Evolutionary conservation across 2,888 invertebrate species (phyloP), one percentile per base, ranked within the genome.

Genomic region (Ypsolopha scabrella): DNA sequence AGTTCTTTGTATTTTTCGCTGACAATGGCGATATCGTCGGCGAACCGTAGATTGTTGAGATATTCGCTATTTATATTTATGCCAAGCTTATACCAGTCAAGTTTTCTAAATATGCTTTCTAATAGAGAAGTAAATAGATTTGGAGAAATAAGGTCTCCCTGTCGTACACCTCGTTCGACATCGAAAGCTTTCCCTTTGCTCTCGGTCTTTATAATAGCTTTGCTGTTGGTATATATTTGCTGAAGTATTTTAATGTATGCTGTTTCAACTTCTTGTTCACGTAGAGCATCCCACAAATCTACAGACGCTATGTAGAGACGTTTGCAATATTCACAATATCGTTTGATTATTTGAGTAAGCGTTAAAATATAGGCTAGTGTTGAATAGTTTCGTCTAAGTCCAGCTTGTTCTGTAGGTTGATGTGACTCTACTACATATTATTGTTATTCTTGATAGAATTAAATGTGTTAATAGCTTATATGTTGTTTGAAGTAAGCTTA

Each of bases 331-430:
- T 46, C 46, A 7, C 11, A 2, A 35, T 46, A 46, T 34, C 35
- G 10, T 8, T 46, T 35, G 3, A 46, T 35, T 35, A 46, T 11
- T 8, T 46, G 46, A n/a, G 46, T 36, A 1, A 46, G n/a, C 10
- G 46, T 46, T 10, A 46, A 46, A 2, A 44, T 44, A 24, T 44
- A 24, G 24, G 14, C 44, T 1, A 13, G 14, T 2, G 44, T 44
- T 24, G 44, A 44, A 4, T 41, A 51, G 7, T 37, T 38, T 9
- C 48, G 13, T 44, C 51, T 47, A 24, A 51, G 43, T 6, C 51
- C 51, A 0, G 52, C 52, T 35, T 52, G 52, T 34, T 52, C 52
- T 48, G 35, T 52, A 7, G 52, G 52, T 52, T 52, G 48, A 9
- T 52, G 24, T 14, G 34, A 14, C 8, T 52, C 52, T 24, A 52